Base-by-base conservation (phyloP, 1,140 invertebrate species). In the Proctacanthus coquilletti region DNA sequence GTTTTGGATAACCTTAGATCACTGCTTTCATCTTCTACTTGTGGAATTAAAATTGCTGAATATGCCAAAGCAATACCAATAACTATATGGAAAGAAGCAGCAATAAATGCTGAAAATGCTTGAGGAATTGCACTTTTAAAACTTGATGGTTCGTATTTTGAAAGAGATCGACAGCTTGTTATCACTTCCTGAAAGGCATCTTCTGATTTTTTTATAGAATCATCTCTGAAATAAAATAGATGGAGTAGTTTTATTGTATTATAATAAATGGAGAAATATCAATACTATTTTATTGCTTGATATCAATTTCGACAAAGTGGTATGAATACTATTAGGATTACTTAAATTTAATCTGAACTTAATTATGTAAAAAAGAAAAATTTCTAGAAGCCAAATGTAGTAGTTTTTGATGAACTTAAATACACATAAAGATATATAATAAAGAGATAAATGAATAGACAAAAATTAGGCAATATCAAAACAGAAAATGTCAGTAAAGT, bases 51-150 rank as follows among this genome's bases (percentile, higher is more conserved):
- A 36, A 71, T 64, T 4, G 69, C 69, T 3, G 69, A 72, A 45
- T 65, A 73, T 2, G 67, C 69, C 46, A 73, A 62, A 6, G 63
- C 58, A 3, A 72, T 52, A 8, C 71, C 71, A 6, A 72, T 65
- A 5, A 62, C 66, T 40, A 74, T 63, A 42, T 74, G 70, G 45
- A 69, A 71, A 15, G 65, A 62, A 4, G 65, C 65, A 4, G 68
- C 62, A 11, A 69, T 53, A n/a, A 68, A 47, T 41, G 68, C 65
- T 6, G 68, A 65, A n/a, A 60, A 39, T 15, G 57, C 59, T 39
- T 62, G 60, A 18, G 60, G 60, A 30, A 53, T 21, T n/a, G 60
- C 29, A 2, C 46, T 51, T 35, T 52, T 51, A 18, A 60, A 36
- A 4, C 40, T 48, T 17, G 42, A 47, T 6, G 47, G 45, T 38